Base-by-base conservation (phyloP, 2,797 vertebrate species). In the Phataginus tricuspis region DNA sequence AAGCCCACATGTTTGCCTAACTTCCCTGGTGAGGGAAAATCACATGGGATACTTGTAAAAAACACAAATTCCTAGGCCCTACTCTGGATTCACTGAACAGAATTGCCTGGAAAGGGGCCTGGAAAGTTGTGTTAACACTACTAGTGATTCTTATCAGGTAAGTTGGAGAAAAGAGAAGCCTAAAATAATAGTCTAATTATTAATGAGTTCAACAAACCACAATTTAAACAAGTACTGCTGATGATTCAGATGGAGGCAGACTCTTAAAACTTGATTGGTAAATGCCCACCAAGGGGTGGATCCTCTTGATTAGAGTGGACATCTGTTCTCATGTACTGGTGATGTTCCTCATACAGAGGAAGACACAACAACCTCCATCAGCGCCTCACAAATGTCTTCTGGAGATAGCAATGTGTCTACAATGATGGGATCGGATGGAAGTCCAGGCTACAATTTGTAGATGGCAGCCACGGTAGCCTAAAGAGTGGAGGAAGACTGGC, bases 141-240 rank as follows among this genome's bases (percentile, higher is more conserved):
- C 15, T 45, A 66, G 29, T 53, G 19, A 91, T 63, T 95, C 31
- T 69, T 42, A 71, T 69, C 69, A 55, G 27, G 4, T 78, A 68
- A 31, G 49, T 90, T 1, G 92, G 55, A 92, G 72, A 90, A 93
- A 86, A 72, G 31, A 90, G 14, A 12, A 90, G 13, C 13, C 37
- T 75, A 93, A 93, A 86, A 86, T 21, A 91, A 64, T 7, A 79
- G 45, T 80, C 53, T 90, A 82, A 59, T 29, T 77, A 49, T 64
- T 51, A 68, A 4, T 68, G 14, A 78, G 55, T 21, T 79, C 59
- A 95, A 80, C 29, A 90, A 87, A 90, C 29, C 31, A 83, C 13
- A 83, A 82, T 49, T 78, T 80, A 78, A 96, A 86, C n/a, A 90
- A 90, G 69, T 51, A 79, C 31, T 84, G 19, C 53, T 42, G 53